A percentile compares a stretch with the other conserved stretches of the same genome.
phyloP scores from a whole-genome alignment of 2,797 vertebrate species.

The Graptemys geographica region DNA sequence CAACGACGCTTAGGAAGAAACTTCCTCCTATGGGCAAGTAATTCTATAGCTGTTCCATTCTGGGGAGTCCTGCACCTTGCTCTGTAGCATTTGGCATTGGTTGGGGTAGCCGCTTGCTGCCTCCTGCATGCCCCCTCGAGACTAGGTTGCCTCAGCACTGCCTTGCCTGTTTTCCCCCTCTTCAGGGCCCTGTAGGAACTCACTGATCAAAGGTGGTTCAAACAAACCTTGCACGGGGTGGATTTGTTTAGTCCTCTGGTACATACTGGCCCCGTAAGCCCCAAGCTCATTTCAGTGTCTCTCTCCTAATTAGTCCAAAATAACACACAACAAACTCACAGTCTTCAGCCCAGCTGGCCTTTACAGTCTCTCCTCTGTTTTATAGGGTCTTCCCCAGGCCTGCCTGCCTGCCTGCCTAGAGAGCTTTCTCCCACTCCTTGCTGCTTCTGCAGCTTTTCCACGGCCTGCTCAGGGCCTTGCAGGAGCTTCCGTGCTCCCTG shows the following conservation, averaged over 20 bases:
- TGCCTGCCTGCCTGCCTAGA: background rate
- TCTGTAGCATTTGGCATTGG: background rate
- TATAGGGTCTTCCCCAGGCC: background rate
- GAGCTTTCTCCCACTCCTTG: background rate
- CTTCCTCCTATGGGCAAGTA: background rate
- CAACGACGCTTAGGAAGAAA: slow-evolving; percentile 23
- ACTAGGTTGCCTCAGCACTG: background rate
- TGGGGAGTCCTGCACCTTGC: background rate
- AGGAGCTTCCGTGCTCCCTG: too few species aligned
- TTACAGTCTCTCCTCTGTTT: background rate
- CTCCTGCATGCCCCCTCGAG: too few species aligned
- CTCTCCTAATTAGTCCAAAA: background rate
- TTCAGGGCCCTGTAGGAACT: too few species aligned
- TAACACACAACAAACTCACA: background rate
- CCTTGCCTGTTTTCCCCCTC: background rate
- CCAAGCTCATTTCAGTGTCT: background rate
- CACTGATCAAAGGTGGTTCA: too few species aligned
- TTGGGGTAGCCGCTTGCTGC: background rate
- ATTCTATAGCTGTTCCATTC: background rate
- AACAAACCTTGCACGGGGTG: background rate
- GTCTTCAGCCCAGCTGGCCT: background rate
- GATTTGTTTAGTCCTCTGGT: background rate
- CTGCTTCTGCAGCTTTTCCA: background rate
- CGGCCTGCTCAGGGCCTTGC: background rate
- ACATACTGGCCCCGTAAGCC: background rate